phyloP scores from a whole-genome alignment of 2,888 invertebrate species.

The Trachelus tabidus region DNA sequence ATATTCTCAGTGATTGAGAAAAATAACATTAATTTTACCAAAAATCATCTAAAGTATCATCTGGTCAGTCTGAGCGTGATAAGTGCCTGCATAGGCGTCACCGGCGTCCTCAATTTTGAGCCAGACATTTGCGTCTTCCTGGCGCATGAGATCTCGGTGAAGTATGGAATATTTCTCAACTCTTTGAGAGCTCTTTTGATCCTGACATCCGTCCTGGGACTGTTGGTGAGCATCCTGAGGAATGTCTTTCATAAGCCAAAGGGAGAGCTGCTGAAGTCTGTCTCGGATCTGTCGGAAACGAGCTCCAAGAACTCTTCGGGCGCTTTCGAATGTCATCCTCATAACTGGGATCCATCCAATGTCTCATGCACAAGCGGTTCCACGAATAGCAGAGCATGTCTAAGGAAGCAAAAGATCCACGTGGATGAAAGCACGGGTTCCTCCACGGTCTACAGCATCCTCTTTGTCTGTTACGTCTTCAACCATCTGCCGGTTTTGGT shows the following conservation, averaged over 20 bases:
- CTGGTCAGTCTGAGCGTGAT: constrained; percentile 66
- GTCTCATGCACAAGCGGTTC: constrained; percentile 69
- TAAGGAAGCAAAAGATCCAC: constrained; percentile 60
- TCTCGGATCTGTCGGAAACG: constrained; percentile 59
- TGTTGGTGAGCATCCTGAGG: constrained; percentile 35
- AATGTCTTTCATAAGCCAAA: constrained; percentile 46
- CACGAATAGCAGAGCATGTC: constrained; percentile 69
- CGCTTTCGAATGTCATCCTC: constrained; percentile 55
- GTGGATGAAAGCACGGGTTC: constrained; percentile 65
- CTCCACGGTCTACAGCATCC: constrained; percentile 67
- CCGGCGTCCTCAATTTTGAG: constrained; percentile 65
- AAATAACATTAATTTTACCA: constrained; percentile 50
- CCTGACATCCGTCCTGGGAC: constrained; percentile 43
- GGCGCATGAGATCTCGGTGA: constrained; percentile 55
- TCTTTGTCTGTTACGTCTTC: constrained; percentile 71
- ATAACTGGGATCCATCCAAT: constrained; percentile 67
- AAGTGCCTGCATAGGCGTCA: constrained; percentile 67
- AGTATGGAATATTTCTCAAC: constrained; percentile 59
- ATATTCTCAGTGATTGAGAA: constrained; percentile 55
- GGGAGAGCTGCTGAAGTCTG: constrained; percentile 55
- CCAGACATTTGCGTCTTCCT: constrained; percentile 58
- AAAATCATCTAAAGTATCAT: constrained; percentile 66
- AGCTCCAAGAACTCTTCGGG: constrained; percentile 61
- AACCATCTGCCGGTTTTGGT: constrained; percentile 73
- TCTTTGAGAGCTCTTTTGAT: constrained; percentile 47